Conservation (phyloP, 2,113 vertebrate genomes). For the Lagopus muta region DNA sequence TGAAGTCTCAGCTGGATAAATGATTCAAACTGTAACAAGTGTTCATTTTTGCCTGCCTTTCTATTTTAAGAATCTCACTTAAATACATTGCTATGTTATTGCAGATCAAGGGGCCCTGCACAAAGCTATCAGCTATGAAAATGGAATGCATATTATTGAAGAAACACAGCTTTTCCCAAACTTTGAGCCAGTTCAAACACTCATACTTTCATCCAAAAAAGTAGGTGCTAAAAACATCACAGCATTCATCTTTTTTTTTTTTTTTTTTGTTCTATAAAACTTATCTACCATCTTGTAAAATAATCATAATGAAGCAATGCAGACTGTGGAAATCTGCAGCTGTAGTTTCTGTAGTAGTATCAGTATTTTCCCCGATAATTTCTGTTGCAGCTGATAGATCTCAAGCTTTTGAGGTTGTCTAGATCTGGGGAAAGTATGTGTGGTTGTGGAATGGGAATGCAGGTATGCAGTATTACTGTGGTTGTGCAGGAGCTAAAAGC, state of each 20-base stretch:
- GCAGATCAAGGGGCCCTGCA: conserved; percentile 91
- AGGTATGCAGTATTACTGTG: background rate
- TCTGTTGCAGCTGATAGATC: background rate
- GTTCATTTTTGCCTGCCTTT: background rate
- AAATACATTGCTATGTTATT: background rate
- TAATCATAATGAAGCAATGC: accelerated
- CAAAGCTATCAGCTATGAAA: conserved; percentile 88
- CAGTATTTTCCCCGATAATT: accelerated
- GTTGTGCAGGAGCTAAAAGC: background rate
- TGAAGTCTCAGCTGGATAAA: background rate
- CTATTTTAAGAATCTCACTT: background rate
- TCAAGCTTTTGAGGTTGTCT: background rate
- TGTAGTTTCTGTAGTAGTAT: background rate
- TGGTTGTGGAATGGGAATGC: accelerated
- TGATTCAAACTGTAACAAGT: background rate
- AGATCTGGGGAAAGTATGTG: background rate
- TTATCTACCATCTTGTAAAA: background rate
- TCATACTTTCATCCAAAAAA: conserved; percentile 87
- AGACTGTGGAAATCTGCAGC: background rate
- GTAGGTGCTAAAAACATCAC: conserved; percentile 64
- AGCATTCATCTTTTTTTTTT: background rate
- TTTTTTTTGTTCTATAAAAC: background rate
- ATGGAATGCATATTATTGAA: conserved; percentile 89
- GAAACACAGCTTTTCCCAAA: conserved; percentile 90
- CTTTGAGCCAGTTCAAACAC: conserved; percentile 85